A percentile compares a stretch with the other conserved stretches of the same genome.
These are phyloP conservation scores for Drosophila erecta DNA, from an alignment of 1,140 invertebrate species.

Conservation along the genomic window DNA sequence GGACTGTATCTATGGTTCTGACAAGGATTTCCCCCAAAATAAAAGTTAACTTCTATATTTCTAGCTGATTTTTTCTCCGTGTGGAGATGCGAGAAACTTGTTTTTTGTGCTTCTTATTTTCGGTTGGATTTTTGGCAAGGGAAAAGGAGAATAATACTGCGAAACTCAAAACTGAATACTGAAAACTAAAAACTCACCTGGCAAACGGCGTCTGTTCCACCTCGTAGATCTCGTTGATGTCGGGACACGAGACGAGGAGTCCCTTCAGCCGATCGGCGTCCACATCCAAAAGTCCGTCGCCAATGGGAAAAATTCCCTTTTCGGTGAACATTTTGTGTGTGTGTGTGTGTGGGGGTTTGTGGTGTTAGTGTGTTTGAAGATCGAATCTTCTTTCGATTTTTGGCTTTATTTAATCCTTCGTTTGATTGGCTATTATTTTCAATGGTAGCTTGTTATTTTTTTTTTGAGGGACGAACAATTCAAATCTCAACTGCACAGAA, in stretches of 20 bases:
- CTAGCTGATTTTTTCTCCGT: neutral
- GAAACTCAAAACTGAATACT: neutral
- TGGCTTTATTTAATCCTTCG: constrained; percentile 22
- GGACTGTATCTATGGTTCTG: neutral
- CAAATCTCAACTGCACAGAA: constrained; percentile 38
- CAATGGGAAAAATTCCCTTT: constrained; percentile 85
- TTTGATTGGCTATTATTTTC: constrained; percentile 10
- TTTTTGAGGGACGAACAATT: constrained; percentile 9
- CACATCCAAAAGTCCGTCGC: constrained; percentile 88
- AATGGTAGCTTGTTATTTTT: constrained; percentile 22
- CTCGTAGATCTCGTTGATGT: constrained; percentile 88
- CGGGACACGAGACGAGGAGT: constrained; percentile 86
- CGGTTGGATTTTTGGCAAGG: constrained; percentile 21
- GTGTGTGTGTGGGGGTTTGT: constrained; percentile 8
- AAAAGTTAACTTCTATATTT: neutral
- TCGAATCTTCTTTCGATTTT: constrained; percentile 38
- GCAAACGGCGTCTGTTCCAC: constrained; percentile 90
- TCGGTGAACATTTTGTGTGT: constrained; percentile 80
- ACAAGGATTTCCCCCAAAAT: neutral
- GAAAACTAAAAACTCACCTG: constrained; percentile 85
- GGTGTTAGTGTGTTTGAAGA: constrained; percentile 20
- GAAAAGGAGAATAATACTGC: constrained; percentile 5
- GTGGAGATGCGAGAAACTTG: constrained; percentile 39
- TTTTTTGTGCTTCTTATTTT: constrained; percentile 27
- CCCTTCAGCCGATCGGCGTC: constrained; percentile 86